Conservation (phyloP, 2,113 vertebrate species). For the Muntiacus reevesi region DNA sequence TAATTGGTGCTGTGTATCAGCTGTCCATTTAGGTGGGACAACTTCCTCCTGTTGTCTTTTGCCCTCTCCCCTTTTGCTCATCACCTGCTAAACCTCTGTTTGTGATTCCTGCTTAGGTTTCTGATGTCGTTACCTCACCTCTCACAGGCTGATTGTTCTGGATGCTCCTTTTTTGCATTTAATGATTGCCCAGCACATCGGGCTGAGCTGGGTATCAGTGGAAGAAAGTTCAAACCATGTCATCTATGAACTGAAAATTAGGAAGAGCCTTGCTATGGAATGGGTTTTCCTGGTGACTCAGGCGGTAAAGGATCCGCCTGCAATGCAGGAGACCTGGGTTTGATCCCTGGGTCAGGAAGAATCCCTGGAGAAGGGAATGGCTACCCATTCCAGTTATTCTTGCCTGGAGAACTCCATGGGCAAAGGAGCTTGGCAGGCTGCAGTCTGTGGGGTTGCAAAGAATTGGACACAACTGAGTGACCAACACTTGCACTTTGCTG, state of each 20-base stretch:
- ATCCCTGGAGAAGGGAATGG: neutral
- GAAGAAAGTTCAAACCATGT: neutral
- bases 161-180: neutral
- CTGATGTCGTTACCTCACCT: neutral
- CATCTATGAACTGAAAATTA: neutral
- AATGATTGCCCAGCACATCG: neutral
- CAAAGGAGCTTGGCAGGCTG: neutral
- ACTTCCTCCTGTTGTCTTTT: neutral
- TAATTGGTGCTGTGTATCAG: neutral
- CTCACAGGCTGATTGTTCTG: neutral
- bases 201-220: neutral
- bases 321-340: neutral
- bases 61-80: no score
- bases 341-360: neutral
- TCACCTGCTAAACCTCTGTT: neutral
- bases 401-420: neutral
- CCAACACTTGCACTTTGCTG: neutral
- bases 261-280: neutral
- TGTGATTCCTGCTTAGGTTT: neutral
- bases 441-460: neutral
- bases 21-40: neutral
- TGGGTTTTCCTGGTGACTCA: neutral
- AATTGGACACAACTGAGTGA: neutral
- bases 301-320: neutral
- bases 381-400: neutral